Conservation (phyloP, 2,113 vertebrate species). For the Lagopus leucura region DNA sequence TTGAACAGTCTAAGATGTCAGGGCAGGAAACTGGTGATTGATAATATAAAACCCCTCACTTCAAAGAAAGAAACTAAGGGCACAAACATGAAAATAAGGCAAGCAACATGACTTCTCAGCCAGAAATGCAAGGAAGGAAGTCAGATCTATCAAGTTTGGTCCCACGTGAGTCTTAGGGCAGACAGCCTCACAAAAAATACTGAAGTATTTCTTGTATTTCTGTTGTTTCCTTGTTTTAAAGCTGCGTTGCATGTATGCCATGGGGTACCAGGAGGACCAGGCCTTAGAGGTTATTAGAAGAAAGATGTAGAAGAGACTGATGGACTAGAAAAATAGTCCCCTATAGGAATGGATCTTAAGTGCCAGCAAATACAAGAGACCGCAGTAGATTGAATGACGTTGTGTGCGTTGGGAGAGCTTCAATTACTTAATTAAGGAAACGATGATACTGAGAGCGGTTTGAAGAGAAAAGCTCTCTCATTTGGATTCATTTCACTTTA, state of each 20-base stretch:
- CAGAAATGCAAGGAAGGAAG: background rate
- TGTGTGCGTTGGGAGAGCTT: conserved; percentile 64
- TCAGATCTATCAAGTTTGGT: background rate
- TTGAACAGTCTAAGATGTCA: background rate
- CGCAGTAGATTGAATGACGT: conserved; percentile 50
- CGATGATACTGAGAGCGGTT: conserved; percentile 22
- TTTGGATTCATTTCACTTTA: conserved; percentile 73
- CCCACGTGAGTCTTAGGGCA: background rate
- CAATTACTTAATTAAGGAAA: conserved; percentile 74
- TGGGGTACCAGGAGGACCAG: conserved; percentile 10
- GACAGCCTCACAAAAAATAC: background rate
- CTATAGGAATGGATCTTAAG: conserved; percentile 14
- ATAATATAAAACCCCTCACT: background rate
- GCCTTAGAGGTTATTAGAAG: conserved; percentile 9
- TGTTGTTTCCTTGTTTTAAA: background rate
- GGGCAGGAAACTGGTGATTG: background rate
- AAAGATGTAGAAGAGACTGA: conserved; percentile 24
- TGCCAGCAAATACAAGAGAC: background rate
- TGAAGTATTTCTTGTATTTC: background rate
- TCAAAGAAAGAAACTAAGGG: background rate
- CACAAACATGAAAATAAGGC: background rate
- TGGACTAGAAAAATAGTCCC: conserved; percentile 24
- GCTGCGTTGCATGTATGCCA: rapidly evolving
- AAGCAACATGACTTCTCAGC: background rate
- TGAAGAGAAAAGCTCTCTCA: conserved; percentile 66